Base-by-base conservation (phyloP, 2,888 invertebrate genomes). In the Melanotus villosus region DNA sequence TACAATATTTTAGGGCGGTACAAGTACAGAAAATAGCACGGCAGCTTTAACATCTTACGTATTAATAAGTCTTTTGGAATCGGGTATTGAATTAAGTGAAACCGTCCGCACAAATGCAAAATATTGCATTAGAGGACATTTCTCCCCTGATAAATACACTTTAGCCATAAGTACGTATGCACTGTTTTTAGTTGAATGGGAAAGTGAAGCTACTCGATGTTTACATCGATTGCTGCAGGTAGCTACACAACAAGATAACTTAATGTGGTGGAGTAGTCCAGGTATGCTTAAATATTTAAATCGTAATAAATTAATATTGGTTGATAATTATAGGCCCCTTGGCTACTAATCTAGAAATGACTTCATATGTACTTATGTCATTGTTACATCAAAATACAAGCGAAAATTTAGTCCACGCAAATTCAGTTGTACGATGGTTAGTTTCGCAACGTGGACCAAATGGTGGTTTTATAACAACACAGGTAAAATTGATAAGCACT, bases 381-480 rank as follows among this genome's bases (percentile, higher is more conserved):
- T 82, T 91, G 73, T 78, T 87, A 0, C 81, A 86, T 41, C 79
- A 88, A 60, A 86, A 87, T 0, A 86, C 86, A 0, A 82, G 85
- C 14, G 82, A 83, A 14, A 87, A 89, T 79, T 84, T 88, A 70
- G 83, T 87, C 0, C 85, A 87, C 52, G 89, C 89, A 0, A 82
- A 90, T 45, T 88, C 89, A 7, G 90, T 92, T 1, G 86, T 92
- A 0, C 88, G 91, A 63, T 95, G 94, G 94, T 85, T 95, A 52
- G 87, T 91, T 4, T 86, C 90, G 1, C 91, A 93, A 78, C 85
- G 91, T 41, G 89, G 90, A 67, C 84, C 89, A 2, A 84, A 88
- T 1, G 94, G 94, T 1, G 93, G 93, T 0, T 94, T 94, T 77
- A 83, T 89, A 0, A 91, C 93, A 0, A 93, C 94, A 0, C 94